Base-by-base conservation (phyloP, 2,888 invertebrate genomes). In the Xestobium rufovillosum region DNA sequence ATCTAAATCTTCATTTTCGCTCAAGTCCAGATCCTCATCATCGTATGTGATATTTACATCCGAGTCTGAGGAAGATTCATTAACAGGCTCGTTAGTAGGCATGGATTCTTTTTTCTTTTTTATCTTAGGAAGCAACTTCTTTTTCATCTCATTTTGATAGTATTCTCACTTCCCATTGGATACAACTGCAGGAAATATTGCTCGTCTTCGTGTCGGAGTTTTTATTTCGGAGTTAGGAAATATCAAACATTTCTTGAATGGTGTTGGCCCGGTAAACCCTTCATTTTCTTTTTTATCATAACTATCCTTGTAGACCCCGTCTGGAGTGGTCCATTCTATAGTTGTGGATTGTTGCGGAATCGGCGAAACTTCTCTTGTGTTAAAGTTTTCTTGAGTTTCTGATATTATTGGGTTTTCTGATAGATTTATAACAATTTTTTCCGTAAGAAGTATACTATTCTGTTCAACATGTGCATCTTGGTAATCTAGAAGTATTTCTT, bases 21-120 rank as follows among this genome's bases (percentile, higher is more conserved):
- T 34, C 13, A 34, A 13, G 14, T 26, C 34, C 10, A 34, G 15
- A 26, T 34, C 34, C 13, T 34, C 14, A 33, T 34, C 26, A 26
- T 25, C n/a, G 19, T 34, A 34, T 9, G 3, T 19, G 4, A 23
- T 14, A 3, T 15, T 17, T 8, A 33, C 4, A 8, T 26, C 26
- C 10, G 34, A 34, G 3, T 34, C 34, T 4, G 34, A 34, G 26
- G 34, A 31, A n/a, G n/a, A n/a, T n/a, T n/a, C n/a, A n/a, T n/a
- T n/a, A n/a, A n/a, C n/a, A n/a, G n/a, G n/a, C n/a, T 6, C 31
- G 19, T 10, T 31, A 12, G n/a, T 14, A 14, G 14, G n/a, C 14
- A 4, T 14, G 9, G 32, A 3, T 32, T 19, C 32, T 23, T 11
- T 19, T 32, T 32, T 32, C 19, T 11, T 2, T 10, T 32, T 32